Evolutionary conservation across 30 jellyfish, hydroid and myxozoan species (phyloP), one percentile per base, ranked within the genome.

Genomic region (Catostylus mosaicus): DNA sequence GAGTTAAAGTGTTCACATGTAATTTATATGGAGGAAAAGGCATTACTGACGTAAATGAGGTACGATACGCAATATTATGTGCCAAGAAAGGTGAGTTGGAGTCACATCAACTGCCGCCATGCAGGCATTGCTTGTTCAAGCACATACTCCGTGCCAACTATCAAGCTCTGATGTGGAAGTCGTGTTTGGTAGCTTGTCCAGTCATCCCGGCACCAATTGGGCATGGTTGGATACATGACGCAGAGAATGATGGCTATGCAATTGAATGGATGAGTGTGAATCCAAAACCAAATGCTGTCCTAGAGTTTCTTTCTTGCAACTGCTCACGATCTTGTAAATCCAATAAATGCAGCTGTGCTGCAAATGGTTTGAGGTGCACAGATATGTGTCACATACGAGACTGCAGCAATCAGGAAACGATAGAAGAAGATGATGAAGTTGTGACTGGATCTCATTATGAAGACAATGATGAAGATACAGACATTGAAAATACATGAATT

Each of bases 81-180:
- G 88, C 60, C 57, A 50, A 48, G 94, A 87, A 67, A 59, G 63
- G 82, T 70, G 83, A 36, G 90, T 76, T 40, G 90, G 96, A 75
- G 37, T 68, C 80, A 64, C 61, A 86, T 67, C 72, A 66, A 26
- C 32, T 69, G 20, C 62, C 57, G 67, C 91, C 91, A 63, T 34
- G 83, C 74, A 74, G 60, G 75, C 52, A 76, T 78, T 32, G 43
- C 67, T 19, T 71, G 75, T 30, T 46, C 38, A 45, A 85, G 65
- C 51, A 85, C 76, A 16, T 46, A 63, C 60, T 27, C 26, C 30
- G 91, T 45, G 73, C 83, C 52, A 30, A 60, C 30, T 19, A 52
- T 31, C 71, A 83, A 54, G 67, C 67, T n/a, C n/a, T n/a, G n/a
- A n/a, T n/a, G n/a, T n/a, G n/a, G n/a, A n/a, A 22, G 70, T 57